Evolutionary conservation across 2,113 vertebrate species (phyloP).

Genomic region (Pedionomus torquatus): DNA sequence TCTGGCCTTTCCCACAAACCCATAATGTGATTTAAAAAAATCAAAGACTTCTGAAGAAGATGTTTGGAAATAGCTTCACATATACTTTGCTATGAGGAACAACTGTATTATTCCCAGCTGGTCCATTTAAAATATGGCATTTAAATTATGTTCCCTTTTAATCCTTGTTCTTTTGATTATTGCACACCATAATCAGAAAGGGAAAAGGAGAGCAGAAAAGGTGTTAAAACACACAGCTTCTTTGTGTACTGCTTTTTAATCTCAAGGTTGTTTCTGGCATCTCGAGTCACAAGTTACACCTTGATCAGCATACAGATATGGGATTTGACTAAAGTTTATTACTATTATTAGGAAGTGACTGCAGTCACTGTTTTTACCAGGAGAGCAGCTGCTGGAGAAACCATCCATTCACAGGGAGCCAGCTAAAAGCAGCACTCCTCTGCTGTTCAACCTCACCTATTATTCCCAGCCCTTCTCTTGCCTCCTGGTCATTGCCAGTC

Average conservation of each 20-base stretch:
- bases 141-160: conserved; percentile 23
- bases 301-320: conserved; percentile 28
- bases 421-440: not conserved
- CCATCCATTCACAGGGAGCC: conserved; percentile 50
- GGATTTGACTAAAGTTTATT: conserved; percentile 59
- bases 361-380: conserved; percentile 53
- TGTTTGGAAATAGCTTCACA: not conserved
- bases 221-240: not conserved
- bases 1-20: not conserved
- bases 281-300: conserved; percentile 16
- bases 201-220: not conserved
- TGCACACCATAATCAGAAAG: not conserved
- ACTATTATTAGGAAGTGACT: conserved; percentile 69
- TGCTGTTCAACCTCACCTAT: not conserved
- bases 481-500: not conserved
- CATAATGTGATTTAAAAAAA: not conserved
- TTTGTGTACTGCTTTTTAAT: conserved; percentile 7
- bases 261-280: conserved; percentile 27
- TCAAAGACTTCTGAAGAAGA: not conserved
- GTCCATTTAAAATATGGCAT: not conserved
- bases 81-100: not conserved
- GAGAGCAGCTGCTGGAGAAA: conserved; percentile 57
- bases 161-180: conserved; percentile 19
- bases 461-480: not conserved
- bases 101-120: not conserved